These are phyloP conservation scores for Drosophila insularis DNA, from an alignment of 1,140 invertebrate genomes.

Conservation along the genomic window DNA sequence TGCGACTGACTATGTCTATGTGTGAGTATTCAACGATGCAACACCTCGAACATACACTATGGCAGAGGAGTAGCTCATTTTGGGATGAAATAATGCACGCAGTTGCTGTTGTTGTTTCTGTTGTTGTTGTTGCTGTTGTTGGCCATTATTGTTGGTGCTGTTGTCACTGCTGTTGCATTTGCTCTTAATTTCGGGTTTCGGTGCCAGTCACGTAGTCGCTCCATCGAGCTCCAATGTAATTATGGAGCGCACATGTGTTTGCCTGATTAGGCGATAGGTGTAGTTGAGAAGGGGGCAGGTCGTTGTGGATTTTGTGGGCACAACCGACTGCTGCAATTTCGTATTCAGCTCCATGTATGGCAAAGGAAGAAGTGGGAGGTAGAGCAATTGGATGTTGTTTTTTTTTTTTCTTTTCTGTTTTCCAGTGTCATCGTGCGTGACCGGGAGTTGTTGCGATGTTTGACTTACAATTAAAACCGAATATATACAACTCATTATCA, in stretches of 20 bases:
- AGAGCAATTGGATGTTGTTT: background rate
- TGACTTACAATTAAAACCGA: slow-evolving; percentile 76
- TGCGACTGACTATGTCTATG: slow-evolving; percentile 11
- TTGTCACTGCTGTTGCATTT: slow-evolving; percentile 37
- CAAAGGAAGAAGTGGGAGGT: background rate
- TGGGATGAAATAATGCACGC: slow-evolving; percentile 46
- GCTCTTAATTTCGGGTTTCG: slow-evolving; percentile 78
- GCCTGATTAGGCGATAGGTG: slow-evolving; percentile 72
- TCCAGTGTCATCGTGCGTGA: slow-evolving; percentile 52
- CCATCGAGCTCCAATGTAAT: slow-evolving; percentile 61
- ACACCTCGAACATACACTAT: slow-evolving; percentile 51
- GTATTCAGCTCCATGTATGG: slow-evolving; percentile 55
- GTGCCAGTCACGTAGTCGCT: slow-evolving; percentile 60
- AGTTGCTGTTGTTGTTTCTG: slow-evolving; percentile 14
- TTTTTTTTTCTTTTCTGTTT: slow-evolving; percentile 14
- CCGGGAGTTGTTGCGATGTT: slow-evolving; percentile 71
- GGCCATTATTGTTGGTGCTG: slow-evolving; percentile 26
- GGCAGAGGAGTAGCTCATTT: slow-evolving; percentile 50
- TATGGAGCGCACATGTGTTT: slow-evolving; percentile 77
- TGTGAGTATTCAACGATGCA: slow-evolving; percentile 38
- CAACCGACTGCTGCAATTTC: slow-evolving; percentile 41
- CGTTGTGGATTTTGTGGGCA: slow-evolving; percentile 16
- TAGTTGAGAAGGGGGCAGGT: slow-evolving; percentile 17
- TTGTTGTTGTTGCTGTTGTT: slow-evolving; percentile 25
- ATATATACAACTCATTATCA: slow-evolving; percentile 66